Conservation (phyloP, 2,113 vertebrate species). For the Entelurus aequoreus region DNA sequence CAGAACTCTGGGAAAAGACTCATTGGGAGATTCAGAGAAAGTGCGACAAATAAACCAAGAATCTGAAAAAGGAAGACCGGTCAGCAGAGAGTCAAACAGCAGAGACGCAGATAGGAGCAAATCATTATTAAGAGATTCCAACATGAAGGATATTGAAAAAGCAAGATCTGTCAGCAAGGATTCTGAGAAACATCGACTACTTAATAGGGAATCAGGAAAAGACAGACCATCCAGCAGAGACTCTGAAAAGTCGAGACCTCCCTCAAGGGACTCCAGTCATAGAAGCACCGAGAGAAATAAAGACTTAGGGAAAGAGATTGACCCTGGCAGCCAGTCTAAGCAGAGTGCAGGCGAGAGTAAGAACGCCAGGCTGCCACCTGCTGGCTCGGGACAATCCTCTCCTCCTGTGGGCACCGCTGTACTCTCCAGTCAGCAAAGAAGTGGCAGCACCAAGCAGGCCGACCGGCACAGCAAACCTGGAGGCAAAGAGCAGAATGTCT, state of each 20-base stretch:
- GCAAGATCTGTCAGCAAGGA: slow-evolving; percentile 41
- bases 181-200: slow-evolving; percentile 47
- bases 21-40: slow-evolving; percentile 51
- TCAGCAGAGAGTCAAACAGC: slow-evolving; percentile 45
- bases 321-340: slow-evolving; percentile 46
- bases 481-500: slow-evolving; percentile 73
- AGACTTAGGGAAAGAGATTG: slow-evolving; percentile 55
- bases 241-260: slow-evolving; percentile 49
- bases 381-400: slow-evolving; percentile 58
- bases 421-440: slow-evolving; percentile 65
- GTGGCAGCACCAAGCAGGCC: slow-evolving; percentile 65
- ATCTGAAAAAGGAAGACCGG: slow-evolving; percentile 49
- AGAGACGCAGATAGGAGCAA: slow-evolving; percentile 56
- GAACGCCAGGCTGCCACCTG: slow-evolving; percentile 43
- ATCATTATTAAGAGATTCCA: slow-evolving; percentile 40
- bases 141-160: slow-evolving; percentile 53
- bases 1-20: slow-evolving; percentile 41
- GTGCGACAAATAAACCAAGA: slow-evolving; percentile 49
- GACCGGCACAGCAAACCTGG: slow-evolving; percentile 76
- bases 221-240: slow-evolving; percentile 58
- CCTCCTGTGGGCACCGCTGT: slow-evolving; percentile 66
- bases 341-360: slow-evolving; percentile 53
- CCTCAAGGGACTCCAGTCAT: slow-evolving; percentile 51
- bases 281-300: slow-evolving; percentile 61
- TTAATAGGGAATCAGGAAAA: slow-evolving; percentile 59